Evolutionary conservation across 2,113 vertebrate genomes (phyloP), one percentile per base, ranked within the genome.

Genomic region (Brachypodius melanocephalos): DNA sequence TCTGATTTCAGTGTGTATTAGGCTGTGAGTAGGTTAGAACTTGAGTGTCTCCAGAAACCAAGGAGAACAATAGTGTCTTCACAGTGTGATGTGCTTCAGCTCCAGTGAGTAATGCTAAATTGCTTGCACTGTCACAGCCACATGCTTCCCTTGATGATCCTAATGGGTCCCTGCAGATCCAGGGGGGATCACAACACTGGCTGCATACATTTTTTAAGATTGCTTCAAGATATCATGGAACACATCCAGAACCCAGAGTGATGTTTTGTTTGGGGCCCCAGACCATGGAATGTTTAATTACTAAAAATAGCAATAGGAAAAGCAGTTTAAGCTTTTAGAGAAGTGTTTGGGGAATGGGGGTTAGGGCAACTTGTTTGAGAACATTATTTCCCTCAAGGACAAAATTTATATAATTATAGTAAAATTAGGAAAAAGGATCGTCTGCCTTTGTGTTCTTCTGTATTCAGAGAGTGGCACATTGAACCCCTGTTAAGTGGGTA

Each of bases 391-490:
- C 86, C 89, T 92, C 17, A 76, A 89, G 88, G 88, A 85, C 85
- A 81, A 54, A 95, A 82, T 87, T 78, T 93, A 51, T 95, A 83
- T 94, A 85, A 90, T 95, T 92, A 86, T 19, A 91, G 67, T 93
- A 90, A 97, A 95, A 95, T 96, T 88, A 89, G 90, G 55, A 95
- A 95, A 69, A 90, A 45, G 29, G 24, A 83, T 96, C 91, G 59
- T 71, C 72, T 74, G 76, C 46, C 62, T 77, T 81, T 75, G 75
- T 92, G 85, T 88, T 59, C 87, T 94, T 96, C 79, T 92, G 58
- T 97, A 91, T 97, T 93, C 72, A 89, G 81, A 95, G 84, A 94
- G 72, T 85, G 72, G 85, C 61, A 58, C 43, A 72, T 81, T 94
- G 75, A 95, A 22, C 48, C 25, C 62, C 78, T 72, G 75, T 76